A percentile compares a stretch with the other conserved stretches of the same genome.
Evolutionary conservation across 2,797 vertebrate genomes (phyloP).

Genomic region (Pempheris klunzingeri): DNA sequence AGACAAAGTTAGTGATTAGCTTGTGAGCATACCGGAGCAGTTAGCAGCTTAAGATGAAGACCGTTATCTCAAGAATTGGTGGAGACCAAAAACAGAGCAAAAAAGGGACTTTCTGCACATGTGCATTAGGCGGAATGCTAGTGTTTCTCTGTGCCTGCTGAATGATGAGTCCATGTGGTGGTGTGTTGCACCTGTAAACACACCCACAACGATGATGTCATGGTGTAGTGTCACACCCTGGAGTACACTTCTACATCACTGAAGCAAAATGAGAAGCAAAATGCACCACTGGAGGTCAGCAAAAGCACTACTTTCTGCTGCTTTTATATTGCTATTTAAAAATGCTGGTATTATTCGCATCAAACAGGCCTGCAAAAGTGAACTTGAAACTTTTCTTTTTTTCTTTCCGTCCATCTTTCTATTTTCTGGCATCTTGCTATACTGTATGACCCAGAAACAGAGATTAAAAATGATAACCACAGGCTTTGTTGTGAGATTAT

Average conservation of each 20-base stretch:
- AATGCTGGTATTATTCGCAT: background rate
- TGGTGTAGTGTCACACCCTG: background rate
- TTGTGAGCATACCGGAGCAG: too few species aligned
- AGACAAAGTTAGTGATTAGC: background rate
- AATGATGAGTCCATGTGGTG: too few species aligned
- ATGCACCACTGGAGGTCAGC: background rate
- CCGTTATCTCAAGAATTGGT: too few species aligned
- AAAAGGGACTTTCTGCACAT: background rate
- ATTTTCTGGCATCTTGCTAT: background rate
- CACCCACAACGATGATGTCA: background rate
- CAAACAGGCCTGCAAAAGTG: background rate
- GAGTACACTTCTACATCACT: background rate
- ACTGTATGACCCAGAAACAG: slow-evolving; percentile 33
- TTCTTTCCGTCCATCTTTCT: background rate
- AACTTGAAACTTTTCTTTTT: background rate
- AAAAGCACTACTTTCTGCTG: background rate
- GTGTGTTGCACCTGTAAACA: background rate
- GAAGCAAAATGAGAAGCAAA: background rate
- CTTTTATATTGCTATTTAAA: background rate
- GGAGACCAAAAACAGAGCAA: background rate
- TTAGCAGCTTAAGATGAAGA: background rate
- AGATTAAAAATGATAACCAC: slow-evolving; percentile 53
- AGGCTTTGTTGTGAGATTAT: slow-evolving; percentile 41
- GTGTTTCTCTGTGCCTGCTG: too few species aligned
- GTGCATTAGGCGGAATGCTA: background rate